Conservation (phyloP, 2,888 invertebrate genomes). For the Amphipoea oculea region DNA sequence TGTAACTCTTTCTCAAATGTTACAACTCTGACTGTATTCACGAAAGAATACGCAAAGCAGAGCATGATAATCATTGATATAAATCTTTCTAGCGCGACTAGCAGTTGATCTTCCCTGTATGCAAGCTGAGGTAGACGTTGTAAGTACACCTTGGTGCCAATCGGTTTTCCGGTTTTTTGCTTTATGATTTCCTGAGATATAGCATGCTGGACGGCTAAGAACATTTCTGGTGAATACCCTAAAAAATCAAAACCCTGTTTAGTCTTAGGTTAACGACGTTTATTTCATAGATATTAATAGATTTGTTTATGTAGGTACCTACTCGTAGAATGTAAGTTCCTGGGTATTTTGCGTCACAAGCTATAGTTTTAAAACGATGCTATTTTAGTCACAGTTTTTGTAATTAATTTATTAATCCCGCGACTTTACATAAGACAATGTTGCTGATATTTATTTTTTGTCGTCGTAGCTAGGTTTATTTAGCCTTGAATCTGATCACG, state of each 20-base stretch:
- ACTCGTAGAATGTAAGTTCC: background rate
- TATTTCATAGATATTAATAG: conserved; percentile 23
- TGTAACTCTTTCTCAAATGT: conserved; percentile 94
- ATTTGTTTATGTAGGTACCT: conserved; percentile 26
- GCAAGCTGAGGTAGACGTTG: conserved; percentile 93
- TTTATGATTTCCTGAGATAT: conserved; percentile 85
- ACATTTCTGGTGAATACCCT: conserved; percentile 88
- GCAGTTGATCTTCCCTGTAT: conserved; percentile 93
- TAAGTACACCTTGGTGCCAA: conserved; percentile 87
- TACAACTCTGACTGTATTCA: conserved; percentile 94
- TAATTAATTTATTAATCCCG: conserved; percentile 16
- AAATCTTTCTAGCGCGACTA: conserved; percentile 92
- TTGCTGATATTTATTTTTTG: conserved; percentile 34
- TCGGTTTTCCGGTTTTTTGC: conserved; percentile 78
- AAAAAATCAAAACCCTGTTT: conserved; percentile 35
- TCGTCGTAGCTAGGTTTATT: conserved; percentile 6
- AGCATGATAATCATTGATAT: conserved; percentile 95
- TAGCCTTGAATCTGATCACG: conserved; percentile 40
- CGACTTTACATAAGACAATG: conserved; percentile 12
- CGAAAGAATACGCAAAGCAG: conserved; percentile 95
- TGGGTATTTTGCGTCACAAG: conserved; percentile 10
- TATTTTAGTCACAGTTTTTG: conserved; percentile 37
- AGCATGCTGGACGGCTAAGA: conserved; percentile 85
- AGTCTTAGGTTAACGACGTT: conserved; percentile 7
- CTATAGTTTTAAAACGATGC: background rate